These are phyloP conservation scores for Zelostemma sp. DNA, from an alignment of 1,140 invertebrate species.

Conservation along the genomic window DNA sequence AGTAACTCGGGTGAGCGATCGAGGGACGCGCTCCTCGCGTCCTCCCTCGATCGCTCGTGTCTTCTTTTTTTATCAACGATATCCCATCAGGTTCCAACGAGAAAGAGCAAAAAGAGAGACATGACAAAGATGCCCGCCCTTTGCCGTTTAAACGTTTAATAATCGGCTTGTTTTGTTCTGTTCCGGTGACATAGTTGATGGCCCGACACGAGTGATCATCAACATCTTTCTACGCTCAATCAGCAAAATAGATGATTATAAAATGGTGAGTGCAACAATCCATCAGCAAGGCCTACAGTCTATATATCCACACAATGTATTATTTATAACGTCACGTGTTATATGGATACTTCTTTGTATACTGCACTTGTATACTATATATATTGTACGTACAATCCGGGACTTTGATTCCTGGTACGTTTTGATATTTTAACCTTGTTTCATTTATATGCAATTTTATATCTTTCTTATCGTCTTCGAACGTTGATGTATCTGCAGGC, in stretches of 20 bases:
- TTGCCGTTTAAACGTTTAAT: constrained; percentile 16
- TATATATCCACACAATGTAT: constrained; percentile 64
- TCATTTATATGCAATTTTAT: too few relatives aligned
- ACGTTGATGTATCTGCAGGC: too few relatives aligned
- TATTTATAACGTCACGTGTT: constrained; percentile 62
- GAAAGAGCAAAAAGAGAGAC: constrained; percentile 13
- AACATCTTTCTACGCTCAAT: constrained; percentile 97
- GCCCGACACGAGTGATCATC: constrained; percentile 85
- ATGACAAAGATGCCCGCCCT: background rate
- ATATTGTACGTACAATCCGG: constrained; percentile 31
- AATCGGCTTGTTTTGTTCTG: constrained; percentile 64
- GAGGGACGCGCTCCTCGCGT: background rate
- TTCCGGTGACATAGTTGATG: constrained; percentile 72
- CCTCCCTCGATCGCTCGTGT: background rate
- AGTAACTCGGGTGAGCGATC: too few relatives aligned
- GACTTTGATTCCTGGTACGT: too few relatives aligned
- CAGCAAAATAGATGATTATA: constrained; percentile 98
- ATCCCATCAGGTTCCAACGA: background rate
- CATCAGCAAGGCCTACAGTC: constrained; percentile 61
- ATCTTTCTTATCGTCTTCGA: constrained; percentile 11
- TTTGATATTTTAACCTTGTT: too few relatives aligned
- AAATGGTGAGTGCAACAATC: constrained; percentile 89
- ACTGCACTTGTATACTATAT: constrained; percentile 59
- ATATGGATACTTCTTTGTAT: constrained; percentile 61
- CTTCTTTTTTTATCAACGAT: background rate